A percentile compares a stretch with the other conserved stretches of the same genome.
phyloP scores from a whole-genome alignment of 92 coral and sea anemone species.

The Bergia puertoricense region DNA sequence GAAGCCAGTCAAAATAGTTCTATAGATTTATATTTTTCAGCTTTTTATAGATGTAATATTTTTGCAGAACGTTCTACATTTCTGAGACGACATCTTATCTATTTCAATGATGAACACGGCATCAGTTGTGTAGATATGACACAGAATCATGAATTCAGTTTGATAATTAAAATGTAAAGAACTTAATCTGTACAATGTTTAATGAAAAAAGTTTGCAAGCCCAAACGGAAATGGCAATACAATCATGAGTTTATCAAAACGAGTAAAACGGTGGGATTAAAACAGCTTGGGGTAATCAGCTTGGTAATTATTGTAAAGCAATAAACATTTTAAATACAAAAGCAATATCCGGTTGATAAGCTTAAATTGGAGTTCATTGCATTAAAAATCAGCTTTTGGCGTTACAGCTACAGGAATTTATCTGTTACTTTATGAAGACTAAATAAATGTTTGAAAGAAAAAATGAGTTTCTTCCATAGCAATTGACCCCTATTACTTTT shows the following conservation, averaged over 20 bases:
- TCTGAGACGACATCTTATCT: no score
- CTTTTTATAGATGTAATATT: neutral
- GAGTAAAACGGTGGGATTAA: neutral
- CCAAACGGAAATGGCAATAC: neutral
- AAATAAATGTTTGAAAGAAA: no score
- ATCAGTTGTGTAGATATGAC: neutral
- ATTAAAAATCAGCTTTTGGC: no score
- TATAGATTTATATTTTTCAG: neutral
- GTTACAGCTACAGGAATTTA: neutral
- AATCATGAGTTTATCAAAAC: neutral
- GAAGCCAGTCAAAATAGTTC: no score
- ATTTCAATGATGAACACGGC: no score
- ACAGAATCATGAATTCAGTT: no score
- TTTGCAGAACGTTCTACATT: neutral
- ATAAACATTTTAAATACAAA: no score
- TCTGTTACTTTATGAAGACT: neutral
- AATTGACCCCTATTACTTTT: neutral
- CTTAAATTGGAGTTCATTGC: neutral
- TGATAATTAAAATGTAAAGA: neutral
- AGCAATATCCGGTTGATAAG: neutral
- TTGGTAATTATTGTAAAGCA: neutral
- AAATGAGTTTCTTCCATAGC: neutral
- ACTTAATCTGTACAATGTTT: neutral
- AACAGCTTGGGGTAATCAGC: neutral
- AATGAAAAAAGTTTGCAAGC: neutral